These are phyloP conservation scores for Xanthorhoe designata DNA, from an alignment of 2,888 invertebrate genomes.

Conservation along the genomic window DNA sequence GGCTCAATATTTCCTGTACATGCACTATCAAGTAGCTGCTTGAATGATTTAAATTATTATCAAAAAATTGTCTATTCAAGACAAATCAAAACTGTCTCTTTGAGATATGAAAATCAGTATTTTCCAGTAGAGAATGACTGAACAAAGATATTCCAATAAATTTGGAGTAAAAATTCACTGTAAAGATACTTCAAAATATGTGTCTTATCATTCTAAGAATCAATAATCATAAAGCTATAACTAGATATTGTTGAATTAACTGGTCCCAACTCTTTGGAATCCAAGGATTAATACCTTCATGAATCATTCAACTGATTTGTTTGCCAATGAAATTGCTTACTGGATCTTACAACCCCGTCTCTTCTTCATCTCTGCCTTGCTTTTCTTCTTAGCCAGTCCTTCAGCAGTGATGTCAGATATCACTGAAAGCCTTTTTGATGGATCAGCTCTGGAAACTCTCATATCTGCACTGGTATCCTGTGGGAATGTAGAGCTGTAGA, in stretches of 20 bases:
- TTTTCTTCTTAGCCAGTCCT: conserved; percentile 75
- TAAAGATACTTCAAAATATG: conserved; percentile 11
- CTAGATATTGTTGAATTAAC: conserved; percentile 28
- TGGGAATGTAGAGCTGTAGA: conserved; percentile 72
- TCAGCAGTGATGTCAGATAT: conserved; percentile 81
- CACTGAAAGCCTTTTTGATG: conserved; percentile 74
- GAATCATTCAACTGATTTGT: conserved; percentile 38
- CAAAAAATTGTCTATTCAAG: neutral
- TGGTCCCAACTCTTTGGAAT: conserved; percentile 44
- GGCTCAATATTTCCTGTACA: conserved; percentile 76
- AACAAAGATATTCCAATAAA: neutral
- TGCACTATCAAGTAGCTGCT: conserved; percentile 58
- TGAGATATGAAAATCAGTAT: neutral
- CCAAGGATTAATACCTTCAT: conserved; percentile 28
- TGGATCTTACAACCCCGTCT: conserved; percentile 80
- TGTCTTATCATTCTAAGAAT: conserved; percentile 9
- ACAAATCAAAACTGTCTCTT: neutral
- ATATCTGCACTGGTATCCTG: conserved; percentile 62
- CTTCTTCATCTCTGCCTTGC: conserved; percentile 75
- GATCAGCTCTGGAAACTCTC: conserved; percentile 57
- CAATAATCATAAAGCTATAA: conserved; percentile 9
- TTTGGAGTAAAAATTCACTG: conserved; percentile 10
- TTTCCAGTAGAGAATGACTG: conserved; percentile 26
- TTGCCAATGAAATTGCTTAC: conserved; percentile 48
- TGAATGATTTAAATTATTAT: neutral